Percentiles rank a stretch among this genome's conserved stretches.
Conservation (phyloP, 2,888 invertebrate species). For the Lingula anatina region DNA sequence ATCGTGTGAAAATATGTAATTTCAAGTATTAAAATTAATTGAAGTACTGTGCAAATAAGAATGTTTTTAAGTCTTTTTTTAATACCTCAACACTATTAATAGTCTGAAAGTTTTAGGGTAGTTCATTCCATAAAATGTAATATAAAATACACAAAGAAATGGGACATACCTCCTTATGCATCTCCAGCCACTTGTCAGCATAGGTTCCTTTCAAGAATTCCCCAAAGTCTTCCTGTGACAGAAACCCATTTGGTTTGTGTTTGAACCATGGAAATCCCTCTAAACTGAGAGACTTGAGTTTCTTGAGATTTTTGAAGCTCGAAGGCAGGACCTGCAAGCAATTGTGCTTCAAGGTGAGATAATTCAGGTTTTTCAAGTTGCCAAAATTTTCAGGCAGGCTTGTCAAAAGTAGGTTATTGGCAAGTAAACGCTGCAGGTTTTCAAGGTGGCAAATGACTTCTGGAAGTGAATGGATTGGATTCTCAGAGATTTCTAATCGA, state of each 20-base stretch:
- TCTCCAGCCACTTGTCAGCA: constrained; percentile 24
- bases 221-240: constrained; percentile 27
- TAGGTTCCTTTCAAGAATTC: constrained; percentile 19
- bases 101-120: too few relatives aligned
- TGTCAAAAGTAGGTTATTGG: constrained; percentile 23
- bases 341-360: constrained; percentile 26
- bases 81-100: too few relatives aligned
- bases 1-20: too few relatives aligned
- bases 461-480: constrained; percentile 21
- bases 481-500: constrained; percentile 23
- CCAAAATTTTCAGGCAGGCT: constrained; percentile 30
- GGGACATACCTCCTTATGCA: constrained; percentile 20
- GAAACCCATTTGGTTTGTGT: constrained; percentile 17
- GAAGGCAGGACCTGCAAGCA: constrained; percentile 26
- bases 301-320: constrained; percentile 20
- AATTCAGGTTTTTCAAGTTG: constrained; percentile 19
- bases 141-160: background rate
- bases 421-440: constrained; percentile 22
- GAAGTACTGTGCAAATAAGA: too few relatives aligned
- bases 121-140: too few relatives aligned
- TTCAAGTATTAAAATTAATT: too few relatives aligned
- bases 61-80: too few relatives aligned
- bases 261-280: constrained; percentile 36
- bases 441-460: constrained; percentile 20
- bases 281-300: constrained; percentile 25